Base-by-base conservation (phyloP, 2,113 vertebrate genomes). In the Amphiprion percula region DNA sequence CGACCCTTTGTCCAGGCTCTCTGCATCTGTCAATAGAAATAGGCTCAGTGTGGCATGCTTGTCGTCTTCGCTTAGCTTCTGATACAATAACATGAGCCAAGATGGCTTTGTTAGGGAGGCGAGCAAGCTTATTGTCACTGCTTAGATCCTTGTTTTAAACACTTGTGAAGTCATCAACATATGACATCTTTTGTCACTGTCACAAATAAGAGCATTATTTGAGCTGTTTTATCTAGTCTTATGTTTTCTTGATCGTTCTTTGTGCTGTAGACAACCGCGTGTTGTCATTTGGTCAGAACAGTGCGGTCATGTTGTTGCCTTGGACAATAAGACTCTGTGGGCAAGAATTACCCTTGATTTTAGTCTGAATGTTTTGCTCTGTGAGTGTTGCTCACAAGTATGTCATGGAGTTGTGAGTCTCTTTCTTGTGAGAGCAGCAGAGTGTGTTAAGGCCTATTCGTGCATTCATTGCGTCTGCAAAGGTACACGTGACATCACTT, bases 1-100 rank as follows among this genome's bases (percentile, higher is more conserved):
- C 61, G 37, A 90, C 84, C 85, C 80, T 77, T 55, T 49, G 80
- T 75, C 77, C 65, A 4, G 67, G 46, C 61, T 64, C 63, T 83
- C 70, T 65, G 44, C 55, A 39, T 71, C 77, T 90, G 92, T 91
- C 90, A 89, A 80, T 91, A 87, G 82, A 74, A 82, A 91, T 85
- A 23, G 77, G 47, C 80, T 80, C 73, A 70, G 28, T 14, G 66
- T 71, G 73, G 77, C 68, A 39, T 4, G 65, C 64, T 53, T 88
- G 90, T 90, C 89, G 26, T 61, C 81, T 84, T 82, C 68, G 59
- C 81, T 92, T 77, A 89, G 81, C 72, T 68, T 87, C 71, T 37
- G 50, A 62, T 68, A 78, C 66, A 4, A 73, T 73, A 75, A 77
- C 66, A 58, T 82, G 33, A 56, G 79, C 79, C 60, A 70, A 16